These are phyloP conservation scores for Semotilus atromaculatus DNA, from an alignment of 2,797 vertebrate species.

Conservation along the genomic window DNA sequence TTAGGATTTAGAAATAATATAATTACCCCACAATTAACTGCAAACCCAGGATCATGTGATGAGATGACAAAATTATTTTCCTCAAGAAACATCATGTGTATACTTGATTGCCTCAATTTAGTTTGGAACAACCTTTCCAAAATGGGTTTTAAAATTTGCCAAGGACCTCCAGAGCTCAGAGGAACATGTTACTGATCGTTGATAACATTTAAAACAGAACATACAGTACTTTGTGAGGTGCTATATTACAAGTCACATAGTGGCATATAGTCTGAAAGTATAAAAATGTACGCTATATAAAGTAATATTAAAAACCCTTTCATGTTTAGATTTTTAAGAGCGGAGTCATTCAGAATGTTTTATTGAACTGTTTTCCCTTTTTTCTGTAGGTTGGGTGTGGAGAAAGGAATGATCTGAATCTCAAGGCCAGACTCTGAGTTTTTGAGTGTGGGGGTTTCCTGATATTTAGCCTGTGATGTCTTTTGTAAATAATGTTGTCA, in stretches of 20 bases:
- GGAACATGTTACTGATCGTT: neutral
- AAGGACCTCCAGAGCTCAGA: neutral
- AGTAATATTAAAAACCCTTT: neutral
- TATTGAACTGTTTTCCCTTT: neutral
- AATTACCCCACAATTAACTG: neutral
- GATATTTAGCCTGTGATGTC: constrained; percentile 24
- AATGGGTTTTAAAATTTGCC: neutral
- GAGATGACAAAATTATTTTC: neutral
- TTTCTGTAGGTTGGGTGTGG: constrained; percentile 24
- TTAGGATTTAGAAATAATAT: neutral
- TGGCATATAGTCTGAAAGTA: neutral
- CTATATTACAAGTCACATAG: neutral
- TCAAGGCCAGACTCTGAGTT: neutral
- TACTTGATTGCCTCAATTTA: neutral
- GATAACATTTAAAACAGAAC: neutral
- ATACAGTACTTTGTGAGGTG: neutral
- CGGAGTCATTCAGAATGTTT: neutral
- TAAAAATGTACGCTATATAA: neutral
- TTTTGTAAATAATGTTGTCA: constrained; percentile 47
- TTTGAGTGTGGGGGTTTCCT: constrained; percentile 10
- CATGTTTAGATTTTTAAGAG: neutral
- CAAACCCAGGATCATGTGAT: neutral
- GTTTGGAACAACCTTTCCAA: neutral
- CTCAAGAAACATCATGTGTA: too few relatives aligned
- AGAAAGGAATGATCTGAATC: constrained; percentile 31